These are phyloP conservation scores for Agrotis puta DNA, from an alignment of 2,888 invertebrate species.

Conservation along the genomic window DNA sequence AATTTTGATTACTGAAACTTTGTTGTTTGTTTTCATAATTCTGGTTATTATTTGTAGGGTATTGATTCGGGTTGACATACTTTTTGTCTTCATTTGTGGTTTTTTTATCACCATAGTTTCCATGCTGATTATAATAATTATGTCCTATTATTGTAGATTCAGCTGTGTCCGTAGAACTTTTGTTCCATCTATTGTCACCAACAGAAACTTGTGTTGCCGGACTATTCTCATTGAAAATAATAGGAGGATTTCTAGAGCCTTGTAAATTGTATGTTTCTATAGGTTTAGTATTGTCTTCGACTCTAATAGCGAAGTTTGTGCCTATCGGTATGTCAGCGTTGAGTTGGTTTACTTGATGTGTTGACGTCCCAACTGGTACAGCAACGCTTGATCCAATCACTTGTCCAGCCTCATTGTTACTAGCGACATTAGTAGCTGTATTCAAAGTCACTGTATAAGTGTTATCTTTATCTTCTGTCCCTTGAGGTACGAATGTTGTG, in stretches of 20 bases:
- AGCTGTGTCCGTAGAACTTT: slow-evolving; percentile 70
- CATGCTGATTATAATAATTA: slow-evolving; percentile 60
- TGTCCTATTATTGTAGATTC: slow-evolving; percentile 64
- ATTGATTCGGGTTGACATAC: slow-evolving; percentile 13
- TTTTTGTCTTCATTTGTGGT: slow-evolving; percentile 57
- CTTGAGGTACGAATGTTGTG: slow-evolving; percentile 73
- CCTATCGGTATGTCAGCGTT: slow-evolving; percentile 88
- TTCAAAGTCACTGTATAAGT: slow-evolving; percentile 84
- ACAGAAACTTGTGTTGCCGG: slow-evolving; percentile 73
- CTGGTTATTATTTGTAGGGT: slow-evolving; percentile 9
- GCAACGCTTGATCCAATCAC: slow-evolving; percentile 84
- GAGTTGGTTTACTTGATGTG: slow-evolving; percentile 77
- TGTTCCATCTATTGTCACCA: slow-evolving; percentile 85
- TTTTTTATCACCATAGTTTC: slow-evolving; percentile 56
- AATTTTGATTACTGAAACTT: slow-evolving; percentile 43
- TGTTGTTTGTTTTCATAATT: slow-evolving; percentile 21
- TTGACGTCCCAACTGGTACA: slow-evolving; percentile 77
- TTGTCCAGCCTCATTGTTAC: slow-evolving; percentile 76
- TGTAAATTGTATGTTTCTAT: slow-evolving; percentile 79
- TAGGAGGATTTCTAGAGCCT: slow-evolving; percentile 72
- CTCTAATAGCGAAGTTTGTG: slow-evolving; percentile 88
- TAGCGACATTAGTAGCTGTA: slow-evolving; percentile 83
- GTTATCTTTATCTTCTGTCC: slow-evolving; percentile 74
- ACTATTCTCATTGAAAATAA: slow-evolving; percentile 70
- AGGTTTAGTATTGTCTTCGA: slow-evolving; percentile 83